Base-by-base conservation (phyloP, 2,888 invertebrate genomes). In the Acleris cristana region DNA sequence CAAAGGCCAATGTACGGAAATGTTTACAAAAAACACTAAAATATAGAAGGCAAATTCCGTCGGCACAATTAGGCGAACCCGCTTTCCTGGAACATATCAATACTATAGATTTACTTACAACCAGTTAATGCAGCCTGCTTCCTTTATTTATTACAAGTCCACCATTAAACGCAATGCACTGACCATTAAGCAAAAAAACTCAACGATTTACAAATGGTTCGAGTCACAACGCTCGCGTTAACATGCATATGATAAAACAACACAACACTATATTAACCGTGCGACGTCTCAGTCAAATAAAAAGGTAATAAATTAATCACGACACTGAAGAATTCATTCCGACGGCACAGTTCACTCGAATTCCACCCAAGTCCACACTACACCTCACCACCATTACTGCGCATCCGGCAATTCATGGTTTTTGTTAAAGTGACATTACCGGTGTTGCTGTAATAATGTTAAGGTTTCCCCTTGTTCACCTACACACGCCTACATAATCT, bases 121-220 rank as follows among this genome's bases (percentile, higher is more conserved):
- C 23, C 12, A 58, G n/a, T 21, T 44, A 40, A 48, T 26, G 48
- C 52, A 44, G 53, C 48, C 62, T 62, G 66, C 63, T 40, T 59
- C 75, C 73, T 79, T 78, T 82, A 82, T 79, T 82, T 83, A 81
- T 73, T 78, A 84, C 81, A 77, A 76, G 78, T 80, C 77, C 82
- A 81, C 82, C 80, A 80, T 81, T 78, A 76, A 79, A 78, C 82
- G 82, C 86, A 80, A 79, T 79, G 75, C 82, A 82, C 81, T 78
- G 72, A 78, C 54, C 63, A 67, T 40, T 67, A 57, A 67, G 62
- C 54, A 63, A 63, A 66, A 52, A 60, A 67, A 63, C 53, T 58
- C 53, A 40, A 40, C 58, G 58, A 53, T 66, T 30, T 45, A 61
- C 66, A 45, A 52, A 62, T 62, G 56, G 52, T 52, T 62, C 67